Percentiles rank a stretch among this genome's conserved stretches.
These are phyloP conservation scores for Colinus virginianus DNA, from an alignment of 2,113 vertebrate species.

Conservation along the genomic window DNA sequence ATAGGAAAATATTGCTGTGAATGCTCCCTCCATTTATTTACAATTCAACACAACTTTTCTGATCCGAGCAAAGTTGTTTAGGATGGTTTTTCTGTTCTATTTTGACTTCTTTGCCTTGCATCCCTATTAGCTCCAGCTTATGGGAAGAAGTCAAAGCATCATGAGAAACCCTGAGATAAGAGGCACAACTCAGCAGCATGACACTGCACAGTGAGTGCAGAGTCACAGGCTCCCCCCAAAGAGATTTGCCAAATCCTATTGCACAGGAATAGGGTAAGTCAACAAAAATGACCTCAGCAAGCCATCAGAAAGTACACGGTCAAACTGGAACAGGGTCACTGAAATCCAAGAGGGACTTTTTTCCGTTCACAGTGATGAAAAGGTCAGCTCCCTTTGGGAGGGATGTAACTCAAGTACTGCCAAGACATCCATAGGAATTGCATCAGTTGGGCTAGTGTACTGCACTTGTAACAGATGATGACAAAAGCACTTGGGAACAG, in stretches of 20 bases:
- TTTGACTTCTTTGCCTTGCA: not conserved
- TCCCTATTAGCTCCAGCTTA: not conserved
- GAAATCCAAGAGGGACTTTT: not conserved
- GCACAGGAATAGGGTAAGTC: not conserved
- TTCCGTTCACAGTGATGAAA: not conserved
- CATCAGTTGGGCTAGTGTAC: not conserved
- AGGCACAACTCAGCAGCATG: not conserved
- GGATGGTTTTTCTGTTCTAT: not conserved
- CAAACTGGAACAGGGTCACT: not conserved
- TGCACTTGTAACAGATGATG: not conserved
- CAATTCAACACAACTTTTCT: not conserved
- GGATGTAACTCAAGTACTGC: slow-evolving; percentile 11
- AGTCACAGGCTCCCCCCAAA: slow-evolving; percentile 33
- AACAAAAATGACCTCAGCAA: not conserved
- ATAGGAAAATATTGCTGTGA: not conserved
- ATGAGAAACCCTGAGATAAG: not conserved
- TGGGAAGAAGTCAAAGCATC: not conserved
- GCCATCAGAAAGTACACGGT: not conserved
- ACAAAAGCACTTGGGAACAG: slow-evolving; percentile 37
- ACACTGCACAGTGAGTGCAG: not conserved
- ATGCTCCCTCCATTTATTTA: not conserved
- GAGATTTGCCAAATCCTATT: slow-evolving; percentile 10
- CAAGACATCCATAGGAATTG: slow-evolving; percentile 52
- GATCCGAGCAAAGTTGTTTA: not conserved
- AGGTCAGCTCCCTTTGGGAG: slow-evolving; percentile 37